Base-by-base conservation (phyloP, 2,797 vertebrate species). In the Toxotes lorentzi region DNA sequence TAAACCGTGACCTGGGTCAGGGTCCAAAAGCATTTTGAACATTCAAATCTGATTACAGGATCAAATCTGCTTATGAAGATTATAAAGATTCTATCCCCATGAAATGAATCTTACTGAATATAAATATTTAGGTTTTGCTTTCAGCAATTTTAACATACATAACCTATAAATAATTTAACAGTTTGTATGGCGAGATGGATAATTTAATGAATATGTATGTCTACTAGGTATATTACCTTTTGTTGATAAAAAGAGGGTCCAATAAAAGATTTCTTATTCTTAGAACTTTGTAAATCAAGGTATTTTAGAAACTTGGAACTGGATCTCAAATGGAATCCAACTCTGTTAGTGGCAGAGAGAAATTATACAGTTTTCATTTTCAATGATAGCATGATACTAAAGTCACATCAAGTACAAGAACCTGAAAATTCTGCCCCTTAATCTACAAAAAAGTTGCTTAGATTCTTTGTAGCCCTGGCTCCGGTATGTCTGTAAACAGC, bases 1-100 rank as follows among this genome's bases (percentile, higher is more conserved):
- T 60, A 30, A 70, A 35, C 43, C 43, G 4, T 66, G 47, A 56
- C 61, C 24, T 54, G 30, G 57, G 63, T 54, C 56, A 32, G 47
- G n/a, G 54, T 48, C 75, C 23, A 38, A 60, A 63, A 0, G 10
- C 4, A 16, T 73, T 65, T 34, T 56, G 2, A 73, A 1, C 1
- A 43, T 54, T 50, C 16, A 60, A 16, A 59, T 48, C 32, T 43
- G 32, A 41, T 32, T 30, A 4, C 17, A 35, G 13, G 24, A 12
- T 43, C 66, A 34, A 38, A 57, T 62, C 41, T 53, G 8, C 1
- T 47, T 35, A 27, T 27, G 9, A 35, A 38, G 38, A 0, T 11
- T 2, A 27, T 27, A 9, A 35, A 38, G 38, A 0, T 11, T 2
- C 3, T 5, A 21, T 43, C 6, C 2, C 30, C 24, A n/a, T 30